These are phyloP conservation scores for Chiropotes sagulatus DNA, from an alignment of 2,797 vertebrate genomes.

Conservation along the genomic window DNA sequence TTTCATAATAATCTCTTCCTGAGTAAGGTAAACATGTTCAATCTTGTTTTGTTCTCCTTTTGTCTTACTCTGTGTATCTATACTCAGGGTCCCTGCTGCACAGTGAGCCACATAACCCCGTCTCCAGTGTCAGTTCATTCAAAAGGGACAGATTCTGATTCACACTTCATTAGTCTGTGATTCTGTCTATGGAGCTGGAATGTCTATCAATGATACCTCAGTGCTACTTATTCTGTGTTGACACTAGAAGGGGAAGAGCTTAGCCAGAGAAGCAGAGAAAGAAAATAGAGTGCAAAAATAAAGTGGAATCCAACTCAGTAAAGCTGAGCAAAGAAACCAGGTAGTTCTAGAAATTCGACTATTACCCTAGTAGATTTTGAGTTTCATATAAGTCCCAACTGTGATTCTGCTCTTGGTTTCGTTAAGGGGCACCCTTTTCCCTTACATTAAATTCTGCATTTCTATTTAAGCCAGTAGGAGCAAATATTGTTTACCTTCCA, in stretches of 20 bases:
- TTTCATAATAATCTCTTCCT: background rate
- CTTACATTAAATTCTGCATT: background rate
- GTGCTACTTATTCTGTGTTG: background rate
- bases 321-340: background rate
- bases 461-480: background rate
- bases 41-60: background rate
- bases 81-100: background rate
- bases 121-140: background rate
- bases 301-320: background rate
- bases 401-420: background rate
- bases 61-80: background rate
- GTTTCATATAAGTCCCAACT: background rate
- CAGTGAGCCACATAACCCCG: background rate
- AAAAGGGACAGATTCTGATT: background rate
- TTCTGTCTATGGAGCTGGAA: background rate
- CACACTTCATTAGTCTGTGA: background rate
- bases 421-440: rapidly evolving
- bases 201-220: background rate
- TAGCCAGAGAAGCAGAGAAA: background rate
- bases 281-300: background rate
- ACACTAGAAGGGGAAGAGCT: background rate
- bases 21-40: background rate
- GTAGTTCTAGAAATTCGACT: background rate
- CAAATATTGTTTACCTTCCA: background rate
- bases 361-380: background rate